Conservation (phyloP, 92 coral and sea anemone species). For the Actinostola sp. region DNA sequence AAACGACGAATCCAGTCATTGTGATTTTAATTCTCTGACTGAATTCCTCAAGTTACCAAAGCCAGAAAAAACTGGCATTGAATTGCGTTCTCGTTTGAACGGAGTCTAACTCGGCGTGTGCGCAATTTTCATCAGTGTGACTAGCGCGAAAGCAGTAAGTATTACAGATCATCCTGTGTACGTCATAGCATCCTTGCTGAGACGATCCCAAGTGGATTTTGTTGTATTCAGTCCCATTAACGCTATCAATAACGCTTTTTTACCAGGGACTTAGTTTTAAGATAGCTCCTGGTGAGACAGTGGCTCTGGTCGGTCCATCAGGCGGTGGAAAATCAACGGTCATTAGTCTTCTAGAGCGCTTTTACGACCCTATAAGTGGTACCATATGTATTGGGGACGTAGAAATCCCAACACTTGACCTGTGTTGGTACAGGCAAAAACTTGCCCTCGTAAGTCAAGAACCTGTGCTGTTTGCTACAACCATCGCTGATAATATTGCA, state of each 20-base stretch:
- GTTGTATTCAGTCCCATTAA: too few relatives aligned
- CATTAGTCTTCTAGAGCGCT: conserved; percentile 85
- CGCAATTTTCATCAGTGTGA: too few relatives aligned
- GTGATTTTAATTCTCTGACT: neutral
- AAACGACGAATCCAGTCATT: neutral
- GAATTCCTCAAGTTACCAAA: neutral
- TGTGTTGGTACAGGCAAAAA: conserved; percentile 76
- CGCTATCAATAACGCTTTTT: too few relatives aligned
- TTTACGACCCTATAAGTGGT: conserved; percentile 88
- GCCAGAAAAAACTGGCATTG: neutral
- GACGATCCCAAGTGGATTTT: too few relatives aligned
- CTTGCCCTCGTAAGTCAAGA: conserved; percentile 95
- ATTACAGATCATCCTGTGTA: too few relatives aligned
- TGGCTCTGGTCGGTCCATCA: conserved; percentile 96
- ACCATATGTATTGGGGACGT: conserved; percentile 66
- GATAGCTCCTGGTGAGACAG: conserved; percentile 88
- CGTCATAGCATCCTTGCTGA: too few relatives aligned
- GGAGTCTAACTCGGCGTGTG: too few relatives aligned
- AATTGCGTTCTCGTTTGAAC: too few relatives aligned
- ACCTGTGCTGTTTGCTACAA: conserved; percentile 89
- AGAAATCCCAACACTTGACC: conserved; percentile 46
- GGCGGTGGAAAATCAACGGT: conserved; percentile 99
- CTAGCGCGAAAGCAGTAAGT: too few relatives aligned
- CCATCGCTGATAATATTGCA: conserved; percentile 90
- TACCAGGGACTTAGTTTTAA: conserved; percentile 75